Base-by-base conservation (phyloP, 2,113 vertebrate species). In the Riparia riparia region DNA sequence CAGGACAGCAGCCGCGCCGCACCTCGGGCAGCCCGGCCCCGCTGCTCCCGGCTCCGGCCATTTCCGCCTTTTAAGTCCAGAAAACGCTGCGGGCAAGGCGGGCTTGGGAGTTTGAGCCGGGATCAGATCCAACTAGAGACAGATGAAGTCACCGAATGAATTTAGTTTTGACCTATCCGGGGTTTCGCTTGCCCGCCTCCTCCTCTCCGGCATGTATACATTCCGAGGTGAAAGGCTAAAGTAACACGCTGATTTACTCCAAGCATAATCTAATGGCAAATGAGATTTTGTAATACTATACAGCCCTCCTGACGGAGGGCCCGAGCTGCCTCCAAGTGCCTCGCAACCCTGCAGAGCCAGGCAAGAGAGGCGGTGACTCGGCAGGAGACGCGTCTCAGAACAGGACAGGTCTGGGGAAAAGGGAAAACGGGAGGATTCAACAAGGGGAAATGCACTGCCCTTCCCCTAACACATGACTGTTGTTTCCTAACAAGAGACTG, bases 101-200 rank as follows among this genome's bases (percentile, higher is more conserved):
- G 93, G 72, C 84, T 42, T 2, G 58, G 60, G 41, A 94, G 50
- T 7, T 87, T 42, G 87, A 87, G 64, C 61, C 80, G 84, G 79
- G 90, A 73, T 2, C 50, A 51, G 64, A 86, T 63, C 94, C 94
- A 94, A 12, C 71, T 45, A 24, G 34, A 89, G 89, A 58, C 68
- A 31, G 89, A 93, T 97, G 93, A 95, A 94, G 93, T 93, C 95
- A 96, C 74, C 85, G 32, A 88, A 83, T 78, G 8, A 94, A 96
- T 97, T 95, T 95, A 95, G 94, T 80, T 73, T 60, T 95, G 92
- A 94, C 91, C 94, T 95, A 82, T 88, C 70, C 8, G 0, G 44
- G 56, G 44, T 73, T 92, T 47, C 12, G 17, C 66, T 7, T 2
- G 20, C 10, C 31, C 3, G 3, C 28, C 39, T 31, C 37, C 91